Base-by-base conservation (phyloP, 1,140 invertebrate genomes). In the Drosophila varians region DNA sequence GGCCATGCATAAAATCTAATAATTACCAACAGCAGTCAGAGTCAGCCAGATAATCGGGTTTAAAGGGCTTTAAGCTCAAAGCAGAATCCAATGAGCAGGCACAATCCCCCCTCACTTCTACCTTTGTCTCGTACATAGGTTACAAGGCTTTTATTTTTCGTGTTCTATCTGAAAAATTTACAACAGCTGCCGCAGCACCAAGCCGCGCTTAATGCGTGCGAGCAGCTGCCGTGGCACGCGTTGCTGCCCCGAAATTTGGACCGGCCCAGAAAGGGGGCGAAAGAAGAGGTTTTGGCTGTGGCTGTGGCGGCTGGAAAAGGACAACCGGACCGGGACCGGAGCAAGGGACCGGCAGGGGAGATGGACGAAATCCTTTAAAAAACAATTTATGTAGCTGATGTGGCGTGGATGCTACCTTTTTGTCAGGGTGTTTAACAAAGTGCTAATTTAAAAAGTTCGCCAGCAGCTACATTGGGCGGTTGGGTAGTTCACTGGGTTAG, bases 361-460 rank as follows among this genome's bases (percentile, higher is more conserved):
- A 76, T 80, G 76, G 80, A 87, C 76, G 69, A 86, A 86, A 86
- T 87, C 80, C 80, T 86, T 87, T 86, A 86, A 84, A 84, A 84
- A 84, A 84, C 80, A 84, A 84, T 83, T 83, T 83, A 89, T 75
- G 79, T 36, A 43, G 47, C 38, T 43, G 45, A 45, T 45, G 45
- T 69, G 47, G 14, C 28, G 23, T 55, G 68, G 43, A 40, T 69
- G 66, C 64, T 83, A 75, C 71, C 71, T 84, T 84, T 84, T 84
- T 89, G 78, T 80, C 79, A 84, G 79, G 79, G 84, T 84, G 76
- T 84, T 89, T 89, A 89, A 89, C 84, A 89, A 89, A 89, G 84
- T 89, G 84, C 84, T 89, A 89, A 89, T 89, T 89, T 89, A 89
- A 89, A 89, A 89, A 89, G 84, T 89, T 89, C 69, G 61, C 36